Percentiles rank a stretch among this genome's conserved stretches.
phyloP scores from a whole-genome alignment of 2,113 vertebrate species.

The Scalopus aquaticus region DNA sequence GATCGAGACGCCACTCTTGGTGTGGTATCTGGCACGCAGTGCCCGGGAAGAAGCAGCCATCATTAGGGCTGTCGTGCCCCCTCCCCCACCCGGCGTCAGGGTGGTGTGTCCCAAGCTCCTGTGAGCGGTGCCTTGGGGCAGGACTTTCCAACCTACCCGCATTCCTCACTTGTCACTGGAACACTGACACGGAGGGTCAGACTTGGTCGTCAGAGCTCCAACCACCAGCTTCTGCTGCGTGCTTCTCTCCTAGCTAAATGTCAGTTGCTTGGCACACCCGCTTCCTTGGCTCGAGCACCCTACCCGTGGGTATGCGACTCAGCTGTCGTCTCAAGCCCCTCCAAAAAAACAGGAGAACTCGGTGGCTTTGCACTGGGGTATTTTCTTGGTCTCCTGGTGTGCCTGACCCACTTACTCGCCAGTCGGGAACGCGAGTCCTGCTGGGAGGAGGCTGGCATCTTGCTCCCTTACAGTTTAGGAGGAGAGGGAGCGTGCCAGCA shows the following conservation, averaged over 20 bases:
- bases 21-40: not conserved
- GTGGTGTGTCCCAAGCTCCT: not conserved
- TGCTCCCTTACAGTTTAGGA: not conserved
- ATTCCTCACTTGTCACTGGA: not conserved
- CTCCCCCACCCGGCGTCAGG: not conserved
- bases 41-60: not conserved
- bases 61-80: not conserved
- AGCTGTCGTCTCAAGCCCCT: conserved; percentile 71
- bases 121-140: not conserved
- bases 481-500: not conserved
- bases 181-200: not conserved
- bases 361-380: not conserved
- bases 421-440: conserved; percentile 13
- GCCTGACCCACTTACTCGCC: not conserved
- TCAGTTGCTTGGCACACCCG: conserved; percentile 66
- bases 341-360: conserved; percentile 56
- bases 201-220: not conserved
- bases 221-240: conserved; percentile 17
- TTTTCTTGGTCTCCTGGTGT: conserved; percentile 12
- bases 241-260: conserved; percentile 61
- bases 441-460: not conserved
- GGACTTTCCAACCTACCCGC: not conserved
- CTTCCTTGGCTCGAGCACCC: conserved; percentile 60
- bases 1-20: not conserved
- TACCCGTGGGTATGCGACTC: conserved; percentile 58